Percentiles rank a stretch among this genome's conserved stretches.
Conservation (phyloP, 2,113 vertebrate genomes). For the Mormyrus lacerda region DNA sequence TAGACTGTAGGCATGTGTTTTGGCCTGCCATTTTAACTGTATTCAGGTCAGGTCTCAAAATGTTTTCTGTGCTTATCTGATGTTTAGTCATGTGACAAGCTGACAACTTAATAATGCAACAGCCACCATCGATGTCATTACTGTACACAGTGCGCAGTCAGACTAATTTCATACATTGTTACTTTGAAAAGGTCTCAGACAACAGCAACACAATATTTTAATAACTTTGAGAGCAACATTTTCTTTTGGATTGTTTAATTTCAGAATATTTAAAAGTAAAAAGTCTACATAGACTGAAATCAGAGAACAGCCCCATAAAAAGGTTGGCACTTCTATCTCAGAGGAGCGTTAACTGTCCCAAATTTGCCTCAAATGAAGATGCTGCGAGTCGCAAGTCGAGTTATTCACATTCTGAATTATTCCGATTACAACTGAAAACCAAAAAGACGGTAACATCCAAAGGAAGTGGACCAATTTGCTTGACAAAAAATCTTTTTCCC, state of each 20-base stretch:
- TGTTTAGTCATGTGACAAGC: background rate
- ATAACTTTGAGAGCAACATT: background rate
- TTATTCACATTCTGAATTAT: background rate
- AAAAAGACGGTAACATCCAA: background rate
- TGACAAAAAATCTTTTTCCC: background rate
- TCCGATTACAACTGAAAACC: background rate
- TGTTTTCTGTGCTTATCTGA: background rate
- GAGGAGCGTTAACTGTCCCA: background rate
- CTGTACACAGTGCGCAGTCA: background rate
- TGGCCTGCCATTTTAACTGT: background rate
- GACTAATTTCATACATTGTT: background rate
- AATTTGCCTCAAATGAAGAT: background rate
- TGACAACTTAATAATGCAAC: background rate
- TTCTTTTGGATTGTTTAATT: constrained; percentile 4
- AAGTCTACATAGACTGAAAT: background rate
- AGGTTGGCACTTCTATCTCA: background rate
- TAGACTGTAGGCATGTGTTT: background rate
- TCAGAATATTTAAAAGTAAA: constrained; percentile 12
- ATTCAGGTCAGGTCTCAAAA: background rate
- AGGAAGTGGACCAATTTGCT: background rate
- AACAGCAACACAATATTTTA: background rate
- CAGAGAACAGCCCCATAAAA: constrained; percentile 2
- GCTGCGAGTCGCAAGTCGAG: background rate
- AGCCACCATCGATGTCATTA: background rate
- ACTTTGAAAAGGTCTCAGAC: background rate